Conservation (phyloP, 2,113 vertebrate species). For the Gymnorhina tibicen region DNA sequence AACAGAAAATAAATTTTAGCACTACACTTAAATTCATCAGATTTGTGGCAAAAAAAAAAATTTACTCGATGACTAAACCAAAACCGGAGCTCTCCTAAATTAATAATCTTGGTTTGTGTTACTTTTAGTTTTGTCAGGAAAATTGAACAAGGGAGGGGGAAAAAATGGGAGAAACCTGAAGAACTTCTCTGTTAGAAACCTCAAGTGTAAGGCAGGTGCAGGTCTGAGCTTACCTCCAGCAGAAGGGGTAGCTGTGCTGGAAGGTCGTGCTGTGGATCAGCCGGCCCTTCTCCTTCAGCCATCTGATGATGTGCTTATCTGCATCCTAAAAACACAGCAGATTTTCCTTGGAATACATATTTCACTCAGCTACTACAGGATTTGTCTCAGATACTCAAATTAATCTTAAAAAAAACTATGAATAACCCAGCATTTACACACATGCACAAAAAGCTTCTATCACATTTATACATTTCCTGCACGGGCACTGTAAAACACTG, state of each 20-base stretch:
- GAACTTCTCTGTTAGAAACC: not conserved
- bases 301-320: conserved; percentile 91
- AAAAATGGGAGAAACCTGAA: not conserved
- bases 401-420: not conserved
- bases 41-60: not conserved
- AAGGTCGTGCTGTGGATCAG: conserved; percentile 78
- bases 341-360: not conserved
- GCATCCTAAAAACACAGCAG: conserved; percentile 81
- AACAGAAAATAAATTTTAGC: not conserved
- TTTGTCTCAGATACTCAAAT: not conserved
- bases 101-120: not conserved
- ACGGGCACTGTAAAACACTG: not conserved
- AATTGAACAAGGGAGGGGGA: not conserved
- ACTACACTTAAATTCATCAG: not conserved
- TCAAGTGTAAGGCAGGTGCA: not conserved
- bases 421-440: not conserved
- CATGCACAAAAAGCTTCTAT: not conserved
- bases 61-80: not conserved
- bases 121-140: not conserved
- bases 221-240: conserved; percentile 87
- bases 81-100: not conserved
- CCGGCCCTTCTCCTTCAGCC: conserved; percentile 87
- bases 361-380: not conserved
- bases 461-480: not conserved
- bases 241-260: conserved; percentile 96